A percentile compares a stretch with the other conserved stretches of the same genome.
phyloP scores from a whole-genome alignment of 2,888 invertebrate genomes.

The Idaea biselata region DNA sequence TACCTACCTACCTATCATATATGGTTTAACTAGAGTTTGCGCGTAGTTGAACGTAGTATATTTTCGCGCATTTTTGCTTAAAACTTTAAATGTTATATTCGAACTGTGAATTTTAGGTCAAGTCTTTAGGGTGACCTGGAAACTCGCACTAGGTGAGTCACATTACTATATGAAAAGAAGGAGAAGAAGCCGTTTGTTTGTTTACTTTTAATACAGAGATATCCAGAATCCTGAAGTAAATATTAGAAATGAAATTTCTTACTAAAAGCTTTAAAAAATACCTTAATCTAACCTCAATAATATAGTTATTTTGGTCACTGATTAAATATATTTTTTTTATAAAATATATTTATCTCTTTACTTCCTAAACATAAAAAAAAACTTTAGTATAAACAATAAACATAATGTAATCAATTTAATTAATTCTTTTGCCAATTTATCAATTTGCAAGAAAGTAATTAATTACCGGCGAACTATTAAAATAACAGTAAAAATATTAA shows the following conservation, averaged over 20 bases:
- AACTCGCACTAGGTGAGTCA: no score
- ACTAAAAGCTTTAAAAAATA: no score
- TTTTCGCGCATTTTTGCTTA: background rate
- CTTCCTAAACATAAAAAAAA: background rate
- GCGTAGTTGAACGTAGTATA: background rate
- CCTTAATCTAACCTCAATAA: no score
- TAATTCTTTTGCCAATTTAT: conserved; percentile 3
- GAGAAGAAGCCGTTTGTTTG: no score
- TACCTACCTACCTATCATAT: conserved; percentile 22
- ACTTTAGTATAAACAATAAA: conserved; percentile 4
- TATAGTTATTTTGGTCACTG: no score
- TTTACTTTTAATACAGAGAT: no score
- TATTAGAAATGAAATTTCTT: no score
- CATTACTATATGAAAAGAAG: no score
- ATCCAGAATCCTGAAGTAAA: no score
- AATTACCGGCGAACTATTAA: conserved; percentile 43
- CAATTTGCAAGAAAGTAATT: conserved; percentile 40
- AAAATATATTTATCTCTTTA: background rate
- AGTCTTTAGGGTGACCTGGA: no score
- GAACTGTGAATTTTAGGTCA: background rate
- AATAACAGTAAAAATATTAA: conserved; percentile 39
- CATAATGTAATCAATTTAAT: background rate
- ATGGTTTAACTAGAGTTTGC: no score
- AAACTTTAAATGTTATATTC: background rate
- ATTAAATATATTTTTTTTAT: no score